phyloP scores from a whole-genome alignment of 2,113 vertebrate genomes.

The Ia io region DNA sequence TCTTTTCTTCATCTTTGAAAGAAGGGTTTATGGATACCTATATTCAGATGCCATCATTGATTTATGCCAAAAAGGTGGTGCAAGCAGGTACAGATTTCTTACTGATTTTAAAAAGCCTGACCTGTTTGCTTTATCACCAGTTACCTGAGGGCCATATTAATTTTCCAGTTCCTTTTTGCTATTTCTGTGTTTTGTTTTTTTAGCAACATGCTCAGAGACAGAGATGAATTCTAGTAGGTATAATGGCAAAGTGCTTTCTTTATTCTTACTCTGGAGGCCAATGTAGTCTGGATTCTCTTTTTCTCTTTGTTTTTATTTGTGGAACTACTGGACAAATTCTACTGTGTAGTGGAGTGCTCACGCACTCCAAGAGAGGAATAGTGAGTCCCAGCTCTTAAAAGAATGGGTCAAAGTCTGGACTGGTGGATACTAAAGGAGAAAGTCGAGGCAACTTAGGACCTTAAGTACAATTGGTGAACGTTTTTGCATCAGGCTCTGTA shows the following conservation, averaged over 20 bases:
- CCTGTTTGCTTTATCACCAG: neutral
- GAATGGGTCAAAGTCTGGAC: neutral
- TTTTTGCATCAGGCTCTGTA: neutral
- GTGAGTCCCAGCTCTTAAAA: neutral
- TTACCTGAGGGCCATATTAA: neutral
- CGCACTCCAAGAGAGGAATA: neutral
- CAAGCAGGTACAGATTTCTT: neutral
- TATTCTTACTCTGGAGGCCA: neutral
- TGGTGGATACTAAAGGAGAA: neutral
- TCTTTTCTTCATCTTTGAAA: neutral
- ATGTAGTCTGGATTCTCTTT: neutral
- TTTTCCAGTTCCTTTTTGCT: neutral
- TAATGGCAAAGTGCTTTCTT: neutral
- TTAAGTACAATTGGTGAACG: neutral
- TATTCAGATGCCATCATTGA: neutral
- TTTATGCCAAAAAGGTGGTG: neutral
- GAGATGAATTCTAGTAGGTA: neutral
- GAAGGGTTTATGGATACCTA: neutral
- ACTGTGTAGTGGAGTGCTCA: neutral
- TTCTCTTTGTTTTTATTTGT: constrained; percentile 19
- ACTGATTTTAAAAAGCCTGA: neutral
- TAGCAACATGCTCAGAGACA: neutral
- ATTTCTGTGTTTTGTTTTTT: neutral
- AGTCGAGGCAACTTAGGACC: neutral
- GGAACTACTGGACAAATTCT: neutral